phyloP scores from a whole-genome alignment of 2,113 vertebrate species.

The Apaloderma vittatum region DNA sequence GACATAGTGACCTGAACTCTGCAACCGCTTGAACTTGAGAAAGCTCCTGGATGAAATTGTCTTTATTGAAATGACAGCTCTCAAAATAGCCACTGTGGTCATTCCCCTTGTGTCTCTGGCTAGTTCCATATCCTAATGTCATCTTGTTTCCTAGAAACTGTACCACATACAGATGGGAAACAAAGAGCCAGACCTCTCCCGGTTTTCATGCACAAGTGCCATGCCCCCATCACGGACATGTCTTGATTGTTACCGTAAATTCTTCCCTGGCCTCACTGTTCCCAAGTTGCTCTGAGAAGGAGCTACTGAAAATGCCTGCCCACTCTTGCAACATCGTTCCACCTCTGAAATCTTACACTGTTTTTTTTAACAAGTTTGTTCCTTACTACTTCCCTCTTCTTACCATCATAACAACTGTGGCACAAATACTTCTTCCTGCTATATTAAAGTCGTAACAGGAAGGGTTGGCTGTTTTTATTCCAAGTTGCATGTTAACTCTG shows the following conservation, averaged over 20 bases:
- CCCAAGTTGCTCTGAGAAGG: not conserved
- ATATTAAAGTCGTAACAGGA: no score
- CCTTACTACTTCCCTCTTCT: rapidly evolving
- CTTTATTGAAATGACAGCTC: not conserved
- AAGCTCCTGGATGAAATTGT: not conserved
- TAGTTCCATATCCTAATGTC: not conserved
- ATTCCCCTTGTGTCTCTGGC: not conserved
- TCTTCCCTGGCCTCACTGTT: not conserved
- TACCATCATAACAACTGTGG: not conserved
- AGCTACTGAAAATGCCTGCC: not conserved
- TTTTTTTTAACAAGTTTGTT: not conserved
- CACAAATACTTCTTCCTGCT: not conserved
- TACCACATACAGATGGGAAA: not conserved
- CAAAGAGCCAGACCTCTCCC: not conserved
- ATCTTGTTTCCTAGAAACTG: not conserved
- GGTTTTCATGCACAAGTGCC: not conserved
- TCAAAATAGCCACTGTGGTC: not conserved
- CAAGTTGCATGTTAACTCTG: not conserved
- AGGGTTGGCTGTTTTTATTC: not conserved
- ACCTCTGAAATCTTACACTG: not conserved
- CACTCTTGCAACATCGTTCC: not conserved
- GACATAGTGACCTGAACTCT: not conserved
- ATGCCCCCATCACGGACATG: not conserved
- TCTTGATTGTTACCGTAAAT: not conserved
- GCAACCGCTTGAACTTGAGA: not conserved